A percentile compares a stretch with the other conserved stretches of the same genome.
phyloP scores from a whole-genome alignment of 1,140 invertebrate genomes.

The Drusus annulatus region DNA sequence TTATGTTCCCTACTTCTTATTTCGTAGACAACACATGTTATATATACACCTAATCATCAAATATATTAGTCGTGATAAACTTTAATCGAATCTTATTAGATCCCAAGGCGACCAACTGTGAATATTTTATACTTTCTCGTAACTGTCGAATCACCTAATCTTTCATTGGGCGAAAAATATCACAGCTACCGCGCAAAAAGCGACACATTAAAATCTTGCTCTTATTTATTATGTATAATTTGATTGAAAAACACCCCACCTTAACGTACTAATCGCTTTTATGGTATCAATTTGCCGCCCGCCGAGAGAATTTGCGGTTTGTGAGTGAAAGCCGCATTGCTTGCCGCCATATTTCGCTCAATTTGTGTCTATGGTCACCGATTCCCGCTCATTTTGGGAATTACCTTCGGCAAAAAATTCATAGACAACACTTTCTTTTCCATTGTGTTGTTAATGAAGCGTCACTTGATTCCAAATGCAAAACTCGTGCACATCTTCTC shows the following conservation, averaged over 20 bases:
- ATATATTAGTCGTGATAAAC: too few relatives aligned
- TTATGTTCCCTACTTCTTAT: too few relatives aligned
- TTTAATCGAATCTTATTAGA: too few relatives aligned
- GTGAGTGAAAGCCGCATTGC: constrained; percentile 30
- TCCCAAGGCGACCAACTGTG: too few relatives aligned
- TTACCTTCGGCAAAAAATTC: constrained; percentile 21
- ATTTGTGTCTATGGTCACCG: constrained; percentile 31
- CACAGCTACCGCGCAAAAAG: too few relatives aligned
- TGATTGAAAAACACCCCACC: constrained; percentile 29
- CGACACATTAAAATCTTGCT: not conserved
- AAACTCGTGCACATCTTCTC: constrained; percentile 30
- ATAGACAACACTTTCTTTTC: constrained; percentile 38
- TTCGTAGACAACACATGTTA: too few relatives aligned
- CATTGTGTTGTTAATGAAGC: constrained; percentile 16
- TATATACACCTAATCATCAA: too few relatives aligned
- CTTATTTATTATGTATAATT: constrained; percentile 27
- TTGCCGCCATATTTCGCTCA: constrained; percentile 30
- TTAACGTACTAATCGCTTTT: constrained; percentile 22
- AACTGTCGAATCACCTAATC: too few relatives aligned
- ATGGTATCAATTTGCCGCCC: not conserved
- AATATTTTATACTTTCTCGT: too few relatives aligned
- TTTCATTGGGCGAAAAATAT: too few relatives aligned
- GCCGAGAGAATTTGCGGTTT: constrained; percentile 26
- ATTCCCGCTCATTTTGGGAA: constrained; percentile 41
- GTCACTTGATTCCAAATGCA: constrained; percentile 7